These are phyloP conservation scores for Rhabdornis inornatus DNA, from an alignment of 2,113 vertebrate species.

Conservation along the genomic window DNA sequence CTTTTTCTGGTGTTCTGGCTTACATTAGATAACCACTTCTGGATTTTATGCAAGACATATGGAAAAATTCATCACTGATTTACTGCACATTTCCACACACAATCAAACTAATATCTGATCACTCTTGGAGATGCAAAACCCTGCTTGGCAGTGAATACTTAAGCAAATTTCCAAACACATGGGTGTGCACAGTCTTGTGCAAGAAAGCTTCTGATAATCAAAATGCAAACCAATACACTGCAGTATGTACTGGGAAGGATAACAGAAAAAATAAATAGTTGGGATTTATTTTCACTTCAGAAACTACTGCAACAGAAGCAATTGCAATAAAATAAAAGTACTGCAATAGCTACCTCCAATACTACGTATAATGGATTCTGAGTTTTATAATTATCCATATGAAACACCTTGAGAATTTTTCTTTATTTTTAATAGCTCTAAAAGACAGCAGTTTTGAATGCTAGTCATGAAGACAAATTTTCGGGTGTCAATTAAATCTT, in stretches of 20 bases:
- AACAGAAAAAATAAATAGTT: not conserved
- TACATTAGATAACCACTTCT: constrained; percentile 36
- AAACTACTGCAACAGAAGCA: not conserved
- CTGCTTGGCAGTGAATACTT: not conserved
- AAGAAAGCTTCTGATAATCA: not conserved
- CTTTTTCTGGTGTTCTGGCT: constrained; percentile 40
- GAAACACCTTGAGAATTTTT: not conserved
- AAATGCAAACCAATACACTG: not conserved
- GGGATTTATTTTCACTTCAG: not conserved
- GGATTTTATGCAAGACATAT: constrained; percentile 29
- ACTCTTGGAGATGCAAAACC: not conserved
- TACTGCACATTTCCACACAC: constrained; percentile 38
- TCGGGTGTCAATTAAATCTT: not conserved
- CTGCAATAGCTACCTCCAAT: not conserved
- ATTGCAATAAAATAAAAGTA: not conserved
- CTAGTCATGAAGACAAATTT: not conserved
- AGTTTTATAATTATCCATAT: not conserved
- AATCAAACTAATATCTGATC: constrained; percentile 25
- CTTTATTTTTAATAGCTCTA: not conserved
- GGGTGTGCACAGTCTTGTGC: not conserved
- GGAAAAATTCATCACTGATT: constrained; percentile 56
- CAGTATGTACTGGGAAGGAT: not conserved
- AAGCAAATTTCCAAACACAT: constrained; percentile 6
- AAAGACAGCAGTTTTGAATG: not conserved
- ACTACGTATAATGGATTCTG: not conserved